phyloP scores from a whole-genome alignment of 1,140 invertebrate species.

The Oncopeltus fasciatus region DNA sequence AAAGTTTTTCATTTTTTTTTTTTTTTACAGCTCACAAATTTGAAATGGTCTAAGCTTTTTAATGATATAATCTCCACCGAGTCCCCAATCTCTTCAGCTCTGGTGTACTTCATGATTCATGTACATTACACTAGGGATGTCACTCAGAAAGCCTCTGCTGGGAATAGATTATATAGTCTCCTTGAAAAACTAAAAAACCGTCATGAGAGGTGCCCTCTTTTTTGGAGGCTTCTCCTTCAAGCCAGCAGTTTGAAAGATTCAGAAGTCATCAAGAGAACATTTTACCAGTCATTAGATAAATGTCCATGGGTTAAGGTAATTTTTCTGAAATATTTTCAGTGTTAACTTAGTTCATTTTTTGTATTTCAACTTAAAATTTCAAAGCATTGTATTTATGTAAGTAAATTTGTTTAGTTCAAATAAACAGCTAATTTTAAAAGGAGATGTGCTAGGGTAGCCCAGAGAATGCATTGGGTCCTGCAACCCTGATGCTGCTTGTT shows the following conservation, averaged over 20 bases:
- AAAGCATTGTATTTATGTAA: neutral
- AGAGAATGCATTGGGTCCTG: too few species aligned
- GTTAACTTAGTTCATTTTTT: constrained; percentile 23
- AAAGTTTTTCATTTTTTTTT: too few species aligned
- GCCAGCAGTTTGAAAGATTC: constrained; percentile 30
- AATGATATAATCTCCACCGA: neutral
- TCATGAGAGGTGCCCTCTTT: constrained; percentile 34
- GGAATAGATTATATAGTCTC: constrained; percentile 13
- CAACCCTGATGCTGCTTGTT: too few species aligned
- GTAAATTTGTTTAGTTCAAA: neutral
- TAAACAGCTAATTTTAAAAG: neutral
- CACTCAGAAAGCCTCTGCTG: constrained; percentile 3
- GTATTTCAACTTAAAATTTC: constrained; percentile 25
- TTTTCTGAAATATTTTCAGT: neutral
- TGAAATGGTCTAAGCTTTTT: neutral
- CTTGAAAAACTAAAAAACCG: constrained; percentile 28
- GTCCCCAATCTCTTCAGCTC: neutral
- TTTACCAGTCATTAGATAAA: constrained; percentile 39
- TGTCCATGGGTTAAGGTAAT: constrained; percentile 52
- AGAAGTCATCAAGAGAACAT: constrained; percentile 30
- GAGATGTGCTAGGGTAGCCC: neutral
- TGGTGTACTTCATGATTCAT: neutral
- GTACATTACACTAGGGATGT: neutral
- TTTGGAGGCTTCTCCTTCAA: constrained; percentile 43
- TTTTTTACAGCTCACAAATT: neutral